Conservation (phyloP, 2,888 invertebrate genomes). For the Phyllotreta cruciferae region DNA sequence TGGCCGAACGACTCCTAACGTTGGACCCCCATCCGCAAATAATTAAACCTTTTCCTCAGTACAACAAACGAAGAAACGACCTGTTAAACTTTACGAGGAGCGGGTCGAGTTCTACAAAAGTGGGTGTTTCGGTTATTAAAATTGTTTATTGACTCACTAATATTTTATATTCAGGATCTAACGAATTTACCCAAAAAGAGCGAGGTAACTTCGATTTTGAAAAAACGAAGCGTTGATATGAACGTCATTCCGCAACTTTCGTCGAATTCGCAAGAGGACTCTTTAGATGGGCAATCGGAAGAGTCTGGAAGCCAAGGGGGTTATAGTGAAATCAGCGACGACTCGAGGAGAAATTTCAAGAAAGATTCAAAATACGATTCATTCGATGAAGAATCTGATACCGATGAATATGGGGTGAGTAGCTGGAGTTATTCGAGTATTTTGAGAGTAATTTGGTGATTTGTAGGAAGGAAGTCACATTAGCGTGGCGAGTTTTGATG, state of each 20-base stretch:
- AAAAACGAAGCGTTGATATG: conserved; percentile 64
- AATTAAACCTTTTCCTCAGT: conserved; percentile 49
- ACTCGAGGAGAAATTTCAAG: conserved; percentile 70
- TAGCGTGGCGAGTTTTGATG: conserved; percentile 69
- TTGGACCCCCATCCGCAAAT: conserved; percentile 72
- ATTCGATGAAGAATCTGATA: conserved; percentile 79
- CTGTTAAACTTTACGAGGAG: conserved; percentile 48
- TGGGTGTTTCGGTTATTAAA: conserved; percentile 13
- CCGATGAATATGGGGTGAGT: conserved; percentile 71
- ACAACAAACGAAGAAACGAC: conserved; percentile 50
- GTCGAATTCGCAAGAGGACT: conserved; percentile 58
- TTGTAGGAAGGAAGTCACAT: conserved; percentile 71
- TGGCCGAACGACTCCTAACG: conserved; percentile 72
- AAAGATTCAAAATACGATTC: conserved; percentile 70
- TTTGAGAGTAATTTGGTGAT: neutral
- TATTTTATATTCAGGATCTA: conserved; percentile 30
- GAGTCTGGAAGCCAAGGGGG: conserved; percentile 74
- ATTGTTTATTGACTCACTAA: neutral
- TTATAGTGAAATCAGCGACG: conserved; percentile 71
- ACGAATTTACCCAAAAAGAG: conserved; percentile 43
- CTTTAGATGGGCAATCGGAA: conserved; percentile 68
- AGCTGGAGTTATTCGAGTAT: neutral
- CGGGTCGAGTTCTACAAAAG: conserved; percentile 28
- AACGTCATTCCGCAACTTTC: conserved; percentile 63
- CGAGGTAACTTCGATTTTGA: conserved; percentile 65